Evolutionary conservation across 2,888 invertebrate species (phyloP).

Genomic region (Lampropteryx suffumata): DNA sequence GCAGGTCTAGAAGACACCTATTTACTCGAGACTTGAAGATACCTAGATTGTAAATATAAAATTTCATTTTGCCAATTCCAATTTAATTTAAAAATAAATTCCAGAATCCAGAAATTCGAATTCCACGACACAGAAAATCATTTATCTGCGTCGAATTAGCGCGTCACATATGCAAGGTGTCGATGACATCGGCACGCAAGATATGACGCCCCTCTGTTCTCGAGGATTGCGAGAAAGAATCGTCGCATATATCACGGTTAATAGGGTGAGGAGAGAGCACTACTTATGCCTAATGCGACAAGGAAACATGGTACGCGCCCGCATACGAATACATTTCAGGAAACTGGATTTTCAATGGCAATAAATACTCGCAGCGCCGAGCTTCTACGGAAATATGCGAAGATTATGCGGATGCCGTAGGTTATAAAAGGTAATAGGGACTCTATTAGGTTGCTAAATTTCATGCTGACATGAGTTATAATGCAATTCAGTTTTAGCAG

Average conservation of each 20-base stretch:
- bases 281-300: conserved; percentile 82
- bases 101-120: conserved; percentile 55
- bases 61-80: too few relatives aligned
- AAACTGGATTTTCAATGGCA: conserved; percentile 71
- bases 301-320: conserved; percentile 75
- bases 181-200: conserved; percentile 63
- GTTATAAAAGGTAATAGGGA: conserved; percentile 19
- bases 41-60: too few relatives aligned
- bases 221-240: conserved; percentile 78
- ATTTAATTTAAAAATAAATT: conserved; percentile 11
- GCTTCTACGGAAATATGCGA: conserved; percentile 48
- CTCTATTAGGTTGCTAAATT: conserved; percentile 13
- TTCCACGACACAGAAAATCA: conserved; percentile 60
- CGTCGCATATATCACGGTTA: conserved; percentile 81
- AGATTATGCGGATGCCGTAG: conserved; percentile 38
- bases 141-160: conserved; percentile 75
- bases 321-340: conserved; percentile 70
- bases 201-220: conserved; percentile 71
- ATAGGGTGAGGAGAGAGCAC: conserved; percentile 82
- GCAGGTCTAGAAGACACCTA: too few relatives aligned
- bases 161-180: conserved; percentile 62
- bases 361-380: conserved; percentile 67
- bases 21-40: too few relatives aligned
- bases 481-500: background rate
- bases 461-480: background rate